A percentile compares a stretch with the other conserved stretches of the same genome.
Conservation (phyloP, 2,113 vertebrate species). For the Petrocephalus zakoni region DNA sequence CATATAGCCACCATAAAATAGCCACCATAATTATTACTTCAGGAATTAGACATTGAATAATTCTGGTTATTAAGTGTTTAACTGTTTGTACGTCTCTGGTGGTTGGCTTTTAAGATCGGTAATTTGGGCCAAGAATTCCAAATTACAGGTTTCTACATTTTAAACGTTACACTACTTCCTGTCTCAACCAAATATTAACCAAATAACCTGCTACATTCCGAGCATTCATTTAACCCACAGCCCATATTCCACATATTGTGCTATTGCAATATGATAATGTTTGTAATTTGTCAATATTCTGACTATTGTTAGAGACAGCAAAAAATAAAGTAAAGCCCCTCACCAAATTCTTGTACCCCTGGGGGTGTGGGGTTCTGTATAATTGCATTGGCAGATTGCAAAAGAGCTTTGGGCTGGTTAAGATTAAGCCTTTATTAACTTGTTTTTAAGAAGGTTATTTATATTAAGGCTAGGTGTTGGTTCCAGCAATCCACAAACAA, state of each 20-base stretch:
- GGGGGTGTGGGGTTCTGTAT: background rate
- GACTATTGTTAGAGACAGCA: background rate
- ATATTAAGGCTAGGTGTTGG: background rate
- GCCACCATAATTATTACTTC: background rate
- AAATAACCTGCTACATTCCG: background rate
- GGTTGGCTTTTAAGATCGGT: background rate
- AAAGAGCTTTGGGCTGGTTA: background rate
- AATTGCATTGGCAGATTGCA: background rate
- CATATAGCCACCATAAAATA: no score
- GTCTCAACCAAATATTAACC: background rate
- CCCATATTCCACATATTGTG: background rate
- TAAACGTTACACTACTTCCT: background rate
- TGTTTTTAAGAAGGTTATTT: background rate
- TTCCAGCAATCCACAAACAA: background rate
- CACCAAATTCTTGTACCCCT: background rate
- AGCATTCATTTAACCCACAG: background rate
- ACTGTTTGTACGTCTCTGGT: background rate
- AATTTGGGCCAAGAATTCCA: background rate
- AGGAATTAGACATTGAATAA: background rate
- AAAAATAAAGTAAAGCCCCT: background rate
- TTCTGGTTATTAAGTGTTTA: background rate
- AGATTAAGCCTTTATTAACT: background rate
- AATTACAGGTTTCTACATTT: background rate
- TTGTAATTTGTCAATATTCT: background rate
- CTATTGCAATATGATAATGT: background rate